A percentile compares a stretch with the other conserved stretches of the same genome.
phyloP scores from a whole-genome alignment of 2,888 invertebrate species.

The Chelonus formosanus region DNA sequence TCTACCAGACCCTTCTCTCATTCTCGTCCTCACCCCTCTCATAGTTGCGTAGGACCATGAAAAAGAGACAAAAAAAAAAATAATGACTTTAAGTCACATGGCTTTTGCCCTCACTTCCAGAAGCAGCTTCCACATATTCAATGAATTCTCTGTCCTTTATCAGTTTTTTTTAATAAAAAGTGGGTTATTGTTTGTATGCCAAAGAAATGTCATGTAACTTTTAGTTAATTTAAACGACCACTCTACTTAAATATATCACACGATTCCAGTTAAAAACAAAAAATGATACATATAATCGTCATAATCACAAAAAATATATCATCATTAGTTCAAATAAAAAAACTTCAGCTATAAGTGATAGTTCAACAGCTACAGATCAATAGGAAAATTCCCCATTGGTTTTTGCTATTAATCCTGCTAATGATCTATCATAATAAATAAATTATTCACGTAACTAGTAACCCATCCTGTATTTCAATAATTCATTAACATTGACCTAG shows the following conservation, averaged over 20 bases:
- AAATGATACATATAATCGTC: no score
- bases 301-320: no score
- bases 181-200: slow-evolving; percentile 6
- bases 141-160: slow-evolving; percentile 36
- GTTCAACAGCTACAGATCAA: no score
- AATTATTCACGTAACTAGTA: slow-evolving; percentile 1
- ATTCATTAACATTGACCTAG: slow-evolving; percentile 19
- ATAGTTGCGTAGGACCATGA: slow-evolving; percentile 23
- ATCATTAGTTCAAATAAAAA: no score
- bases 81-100: slow-evolving; percentile 32
- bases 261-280: no score
- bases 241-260: no score
- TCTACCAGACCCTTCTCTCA: slow-evolving; percentile 31
- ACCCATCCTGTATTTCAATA: neutral
- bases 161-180: neutral
- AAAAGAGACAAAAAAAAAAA: slow-evolving; percentile 28
- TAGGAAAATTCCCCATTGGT: no score
- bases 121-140: slow-evolving; percentile 13
- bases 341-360: no score
- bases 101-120: slow-evolving; percentile 30
- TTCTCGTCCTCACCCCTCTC: slow-evolving; percentile 20
- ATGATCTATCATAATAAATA: neutral
- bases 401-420: no score
- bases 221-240: no score
- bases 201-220: slow-evolving; percentile 4